These are phyloP conservation scores for Dolichomitus sp. DNA, from an alignment of 2,888 invertebrate genomes.

Conservation along the genomic window DNA sequence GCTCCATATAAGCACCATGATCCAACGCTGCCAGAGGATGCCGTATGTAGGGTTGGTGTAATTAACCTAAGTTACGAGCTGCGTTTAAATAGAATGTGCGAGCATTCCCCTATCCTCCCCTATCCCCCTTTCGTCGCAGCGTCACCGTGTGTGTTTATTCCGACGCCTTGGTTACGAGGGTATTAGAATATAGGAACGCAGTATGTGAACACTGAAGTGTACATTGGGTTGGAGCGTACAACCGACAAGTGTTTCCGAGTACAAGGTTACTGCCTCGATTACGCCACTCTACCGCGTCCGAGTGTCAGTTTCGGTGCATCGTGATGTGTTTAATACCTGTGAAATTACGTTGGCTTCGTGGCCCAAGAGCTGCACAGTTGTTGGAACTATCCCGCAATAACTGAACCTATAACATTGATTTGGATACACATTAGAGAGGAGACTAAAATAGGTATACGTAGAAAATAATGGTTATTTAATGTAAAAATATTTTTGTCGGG, in stretches of 20 bases:
- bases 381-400: not conserved
- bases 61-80: constrained; percentile 71
- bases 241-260: constrained; percentile 22
- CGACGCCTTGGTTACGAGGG: constrained; percentile 16
- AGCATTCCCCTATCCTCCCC: constrained; percentile 56
- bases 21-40: constrained; percentile 25
- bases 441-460: rapidly evolving
- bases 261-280: constrained; percentile 8
- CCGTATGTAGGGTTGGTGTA: constrained; percentile 51
- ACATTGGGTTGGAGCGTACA: constrained; percentile 8
- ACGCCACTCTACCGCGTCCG: constrained; percentile 25
- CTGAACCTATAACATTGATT: not conserved
- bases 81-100: constrained; percentile 63
- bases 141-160: not conserved
- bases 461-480: not conserved
- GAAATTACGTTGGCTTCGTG: constrained; percentile 25
- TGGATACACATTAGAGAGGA: not conserved
- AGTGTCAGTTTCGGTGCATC: constrained; percentile 21
- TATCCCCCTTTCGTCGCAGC: constrained; percentile 5
- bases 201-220: constrained; percentile 7
- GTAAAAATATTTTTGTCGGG: too few relatives aligned
- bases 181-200: not conserved
- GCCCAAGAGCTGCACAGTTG: not conserved
- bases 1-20: constrained; percentile 22
- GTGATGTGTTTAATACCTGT: constrained; percentile 9